Percentiles rank a stretch among this genome's conserved stretches.
Evolutionary conservation across 2,113 vertebrate genomes (phyloP).

Genomic region (Prochilodus magdalenae): DNA sequence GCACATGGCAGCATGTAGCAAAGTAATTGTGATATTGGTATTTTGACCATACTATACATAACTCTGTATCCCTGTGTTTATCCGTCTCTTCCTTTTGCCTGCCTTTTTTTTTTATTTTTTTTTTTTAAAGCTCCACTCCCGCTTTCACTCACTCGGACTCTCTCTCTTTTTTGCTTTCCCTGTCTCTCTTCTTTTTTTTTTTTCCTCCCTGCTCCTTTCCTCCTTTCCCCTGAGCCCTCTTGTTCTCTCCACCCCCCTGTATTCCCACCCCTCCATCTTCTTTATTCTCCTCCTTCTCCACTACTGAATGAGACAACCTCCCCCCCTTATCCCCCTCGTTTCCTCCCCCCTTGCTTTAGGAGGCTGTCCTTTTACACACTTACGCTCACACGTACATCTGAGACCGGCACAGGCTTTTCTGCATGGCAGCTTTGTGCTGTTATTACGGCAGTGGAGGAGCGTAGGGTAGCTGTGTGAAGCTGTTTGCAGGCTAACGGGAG

Average conservation of each 20-base stretch:
- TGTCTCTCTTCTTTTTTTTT: neutral
- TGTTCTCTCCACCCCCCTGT: constrained; percentile 10
- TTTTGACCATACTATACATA: no score
- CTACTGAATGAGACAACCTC: constrained; percentile 36
- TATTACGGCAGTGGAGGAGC: neutral
- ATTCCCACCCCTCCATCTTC: neutral
- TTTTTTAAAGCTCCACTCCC: no score
- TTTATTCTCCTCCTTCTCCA: constrained; percentile 15
- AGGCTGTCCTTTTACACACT: constrained; percentile 25
- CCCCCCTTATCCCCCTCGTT: neutral
- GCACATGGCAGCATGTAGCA: no score
- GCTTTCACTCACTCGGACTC: neutral
- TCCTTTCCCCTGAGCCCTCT: constrained; percentile 17
- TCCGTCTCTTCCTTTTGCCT: no score
- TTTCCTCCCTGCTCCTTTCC: neutral
- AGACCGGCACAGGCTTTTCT: neutral
- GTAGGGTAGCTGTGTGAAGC: neutral
- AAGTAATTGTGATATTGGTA: no score
- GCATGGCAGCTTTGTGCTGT: constrained; percentile 13
- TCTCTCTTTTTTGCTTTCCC: neutral
- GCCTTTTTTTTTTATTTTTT: no score
- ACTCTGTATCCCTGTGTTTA: no score
- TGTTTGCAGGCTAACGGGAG: neutral
- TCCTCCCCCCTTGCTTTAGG: constrained; percentile 25
- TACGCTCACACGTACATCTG: constrained; percentile 19